Percentiles rank a stretch among this genome's conserved stretches.
Conservation (phyloP, 2,113 vertebrate genomes). For the Psettodes erumei region DNA sequence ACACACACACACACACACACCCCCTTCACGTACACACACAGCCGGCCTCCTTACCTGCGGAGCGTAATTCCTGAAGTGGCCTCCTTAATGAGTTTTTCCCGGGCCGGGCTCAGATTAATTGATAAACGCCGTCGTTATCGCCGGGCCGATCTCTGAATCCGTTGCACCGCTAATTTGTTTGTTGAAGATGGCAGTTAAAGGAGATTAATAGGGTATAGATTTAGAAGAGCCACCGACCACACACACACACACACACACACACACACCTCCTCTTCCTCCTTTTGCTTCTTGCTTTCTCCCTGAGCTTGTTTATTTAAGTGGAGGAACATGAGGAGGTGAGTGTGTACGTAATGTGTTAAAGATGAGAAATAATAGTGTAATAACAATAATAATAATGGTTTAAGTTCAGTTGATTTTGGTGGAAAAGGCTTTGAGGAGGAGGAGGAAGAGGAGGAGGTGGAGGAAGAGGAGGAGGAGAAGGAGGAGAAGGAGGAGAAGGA, state of each 20-base stretch:
- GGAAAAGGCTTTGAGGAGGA: no score
- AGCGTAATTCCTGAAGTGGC: slow-evolving; percentile 76
- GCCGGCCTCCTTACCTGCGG: slow-evolving; percentile 62
- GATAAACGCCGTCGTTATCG: slow-evolving; percentile 80
- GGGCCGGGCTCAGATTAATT: slow-evolving; percentile 79
- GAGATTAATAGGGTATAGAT: slow-evolving; percentile 80
- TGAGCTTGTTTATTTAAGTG: slow-evolving; percentile 52
- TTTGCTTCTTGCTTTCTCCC: slow-evolving; percentile 28
- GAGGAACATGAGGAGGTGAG: slow-evolving; percentile 45
- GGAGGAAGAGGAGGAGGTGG: slow-evolving; percentile 39
- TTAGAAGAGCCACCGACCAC: slow-evolving; percentile 49
- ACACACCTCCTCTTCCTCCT: slow-evolving; percentile 20
- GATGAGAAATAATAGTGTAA: no score
- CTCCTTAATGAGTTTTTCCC: slow-evolving; percentile 82
- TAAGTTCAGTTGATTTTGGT: no score
- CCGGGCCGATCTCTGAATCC: slow-evolving; percentile 79
- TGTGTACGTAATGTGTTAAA: no score
- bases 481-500: slow-evolving; percentile 30
- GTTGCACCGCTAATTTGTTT: slow-evolving; percentile 84
- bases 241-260: no score
- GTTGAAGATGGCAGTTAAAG: slow-evolving; percentile 81
- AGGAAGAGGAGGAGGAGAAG: slow-evolving; percentile 25
- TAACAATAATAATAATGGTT: no score
- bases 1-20: slow-evolving; percentile 10
- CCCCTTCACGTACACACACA: slow-evolving; percentile 29